Evolutionary conservation across 2,113 vertebrate species (phyloP).

Genomic region (Ginglymostoma cirratum): DNA sequence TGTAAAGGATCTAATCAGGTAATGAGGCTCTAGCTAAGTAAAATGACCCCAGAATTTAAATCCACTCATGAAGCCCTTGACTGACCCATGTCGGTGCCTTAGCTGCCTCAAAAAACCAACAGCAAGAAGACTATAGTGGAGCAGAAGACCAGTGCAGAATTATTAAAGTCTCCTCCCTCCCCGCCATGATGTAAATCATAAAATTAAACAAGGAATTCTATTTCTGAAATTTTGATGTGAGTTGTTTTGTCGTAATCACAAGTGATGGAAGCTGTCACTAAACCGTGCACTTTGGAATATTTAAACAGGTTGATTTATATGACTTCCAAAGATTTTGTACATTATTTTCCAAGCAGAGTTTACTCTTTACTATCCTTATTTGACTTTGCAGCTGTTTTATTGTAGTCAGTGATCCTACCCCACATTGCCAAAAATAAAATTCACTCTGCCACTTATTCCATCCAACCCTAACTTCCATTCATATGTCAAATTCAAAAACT

Average conservation of each 20-base stretch:
- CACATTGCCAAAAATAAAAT: not conserved
- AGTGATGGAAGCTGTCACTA: not conserved
- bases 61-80: not conserved
- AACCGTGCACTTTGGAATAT: not conserved
- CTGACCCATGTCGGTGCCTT: too few relatives aligned
- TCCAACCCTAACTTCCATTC: not conserved
- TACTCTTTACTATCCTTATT: not conserved
- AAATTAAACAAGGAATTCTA: not conserved
- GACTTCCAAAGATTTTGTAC: not conserved
- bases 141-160: not conserved
- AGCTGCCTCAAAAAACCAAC: not conserved
- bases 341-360: not conserved
- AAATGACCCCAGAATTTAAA: not conserved
- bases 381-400: not conserved
- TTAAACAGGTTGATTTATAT: not conserved
- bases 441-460: not conserved
- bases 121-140: not conserved
- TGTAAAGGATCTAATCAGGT: not conserved
- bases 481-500: not conserved
- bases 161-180: not conserved
- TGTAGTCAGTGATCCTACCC: not conserved
- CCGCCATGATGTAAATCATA: not conserved
- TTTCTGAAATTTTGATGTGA: not conserved
- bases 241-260: not conserved
- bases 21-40: not conserved